Evolutionary conservation across 2,888 invertebrate species (phyloP), one percentile per base, ranked within the genome.

Genomic region (Megaustenia siamemsis): DNA sequence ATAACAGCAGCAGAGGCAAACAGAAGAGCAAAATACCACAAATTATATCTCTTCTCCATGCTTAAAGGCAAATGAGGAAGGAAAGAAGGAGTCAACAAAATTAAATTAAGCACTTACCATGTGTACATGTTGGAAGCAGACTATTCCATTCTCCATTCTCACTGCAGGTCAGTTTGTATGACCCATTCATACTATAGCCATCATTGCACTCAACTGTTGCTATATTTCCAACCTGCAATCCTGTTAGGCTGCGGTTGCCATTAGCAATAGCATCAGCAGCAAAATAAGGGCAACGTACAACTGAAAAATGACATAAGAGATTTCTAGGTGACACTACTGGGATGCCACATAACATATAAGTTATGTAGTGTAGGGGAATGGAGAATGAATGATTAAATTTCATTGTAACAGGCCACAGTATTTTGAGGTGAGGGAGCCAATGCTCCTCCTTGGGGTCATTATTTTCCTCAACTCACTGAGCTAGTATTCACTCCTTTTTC

Each of bases 211-310:
- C 87, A 77, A 90, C 90, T 5, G 75, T 87, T 24, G 89, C 90
- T 2, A 78, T 86, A 24, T 88, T 86, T 1, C 89, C 90, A 5
- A 87, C 88, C 5, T 87, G 82, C 60, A 89, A 85, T 2, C 90
- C 90, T 53, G 77, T 85, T 8, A 89, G 85, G 3, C 86, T 89
- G 73, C 86, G 86, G 86, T 90, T 90, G 10, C 91, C 90, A 86
- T 92, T 90, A 40, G 82, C 82, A 45, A 90, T 87, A 56, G 79
- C 76, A 18, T 86, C 86, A 24, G 90, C 60, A 63, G 43, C 60
- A 45, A 78, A 43, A 69, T 88, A 90, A 21, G 90, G 90, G 83
- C 92, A 92, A 28, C 91, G 88, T 3, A 92, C 86, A 56, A 90
- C 92, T 92, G 88, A 32, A 90, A 87, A 35, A 78, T 84, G 32